Evolutionary conservation across 2,797 vertebrate species (phyloP), one percentile per base, ranked within the genome.

Genomic region (Dendrocincla fuliginosa): DNA sequence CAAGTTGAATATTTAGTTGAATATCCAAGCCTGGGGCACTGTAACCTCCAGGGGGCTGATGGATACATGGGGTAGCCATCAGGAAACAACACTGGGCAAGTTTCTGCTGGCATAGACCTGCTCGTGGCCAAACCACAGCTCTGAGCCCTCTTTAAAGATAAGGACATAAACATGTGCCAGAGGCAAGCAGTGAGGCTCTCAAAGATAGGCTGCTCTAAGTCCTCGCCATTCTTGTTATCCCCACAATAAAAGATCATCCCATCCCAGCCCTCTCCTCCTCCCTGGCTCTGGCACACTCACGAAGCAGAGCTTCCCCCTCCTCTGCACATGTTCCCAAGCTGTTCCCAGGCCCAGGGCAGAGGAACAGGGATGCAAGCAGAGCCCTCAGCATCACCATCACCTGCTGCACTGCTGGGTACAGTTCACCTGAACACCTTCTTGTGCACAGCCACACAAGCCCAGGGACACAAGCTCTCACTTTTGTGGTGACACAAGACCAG

Each of bases 391-490:
- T 15, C 14, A 32, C 16, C 41, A 12, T 15, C 14, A 32, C 16
- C 65, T 30, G 52, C 55, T 27, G 6, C 37, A 10, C 11, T 27
- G 33, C 37, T 59, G 9, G 28, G 53, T 35, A 27, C 39, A 60
- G 18, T 30, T 74, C 60, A 64, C 3, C 20, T 4, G 1, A 13
- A 18, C 33, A 53, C 0, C 0, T 8, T 41, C 18, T 56, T 41
- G 39, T 1, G 0, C 11, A n/a, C 11, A 75, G 8, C 39, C 46
- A 28, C 16, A 35, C 1, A 52, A 84, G n/a, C 15, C 47, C 57
- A 74, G 9, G 86, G 28, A 46, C 5, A n/a, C n/a, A n/a, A n/a
- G 9, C 4, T 80, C 32, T 47, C 16, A 12, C 5, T 80, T 77
- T 22, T 3, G 3, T 24, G 63, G 47, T 39, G 15, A 30, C 0